phyloP scores from a whole-genome alignment of 2,113 vertebrate species.

The Sinocyclocheilus rhinocerous region DNA sequence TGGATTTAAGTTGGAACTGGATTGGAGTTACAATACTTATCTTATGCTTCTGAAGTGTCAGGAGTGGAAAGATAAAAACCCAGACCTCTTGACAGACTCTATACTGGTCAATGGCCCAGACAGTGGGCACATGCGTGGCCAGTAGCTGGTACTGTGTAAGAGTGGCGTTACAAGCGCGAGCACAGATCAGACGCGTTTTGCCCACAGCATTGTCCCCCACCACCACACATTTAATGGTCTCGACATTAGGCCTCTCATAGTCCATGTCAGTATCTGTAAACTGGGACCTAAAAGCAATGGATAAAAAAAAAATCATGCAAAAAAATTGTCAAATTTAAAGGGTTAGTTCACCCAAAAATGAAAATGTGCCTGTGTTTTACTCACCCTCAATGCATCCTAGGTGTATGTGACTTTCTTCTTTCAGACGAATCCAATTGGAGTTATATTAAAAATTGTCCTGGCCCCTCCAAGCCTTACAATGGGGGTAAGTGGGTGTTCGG shows the following conservation, averaged over 20 bases:
- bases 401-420: no score
- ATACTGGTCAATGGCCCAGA: conserved; percentile 88
- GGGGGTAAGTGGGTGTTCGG: no score
- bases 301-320: neutral
- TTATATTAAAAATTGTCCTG: no score
- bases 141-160: conserved; percentile 86
- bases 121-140: conserved; percentile 86
- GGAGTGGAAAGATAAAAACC: neutral
- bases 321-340: neutral
- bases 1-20: no score
- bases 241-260: conserved; percentile 90
- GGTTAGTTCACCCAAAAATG: no score
- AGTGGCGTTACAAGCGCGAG: conserved; percentile 85
- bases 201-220: conserved; percentile 88
- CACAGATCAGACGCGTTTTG: conserved; percentile 86
- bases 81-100: conserved; percentile 88
- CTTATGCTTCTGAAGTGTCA: no score
- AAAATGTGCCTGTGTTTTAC: no score
- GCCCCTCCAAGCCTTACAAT: no score
- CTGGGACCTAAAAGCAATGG: conserved; percentile 72
- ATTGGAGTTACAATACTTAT: neutral
- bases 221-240: conserved; percentile 89
- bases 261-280: conserved; percentile 91
- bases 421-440: no score
- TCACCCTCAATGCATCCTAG: no score